Evolutionary conservation across 1,140 invertebrate species (phyloP).

Genomic region (Battus philenor): DNA sequence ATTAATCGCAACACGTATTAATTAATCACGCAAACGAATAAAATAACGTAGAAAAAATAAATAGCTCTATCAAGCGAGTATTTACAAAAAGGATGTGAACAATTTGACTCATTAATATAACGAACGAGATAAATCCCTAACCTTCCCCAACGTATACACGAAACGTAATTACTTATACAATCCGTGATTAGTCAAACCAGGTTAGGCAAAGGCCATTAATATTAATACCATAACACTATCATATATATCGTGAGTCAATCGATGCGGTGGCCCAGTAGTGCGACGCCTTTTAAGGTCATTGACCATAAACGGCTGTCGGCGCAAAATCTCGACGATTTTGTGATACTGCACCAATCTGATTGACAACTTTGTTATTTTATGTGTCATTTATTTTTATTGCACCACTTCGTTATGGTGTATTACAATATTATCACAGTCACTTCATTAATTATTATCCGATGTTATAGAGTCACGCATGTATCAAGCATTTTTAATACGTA

Average conservation of each 20-base stretch:
- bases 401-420: slow-evolving; percentile 4
- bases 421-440: background rate
- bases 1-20: too few species aligned
- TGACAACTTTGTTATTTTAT: slow-evolving; percentile 18
- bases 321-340: slow-evolving; percentile 30
- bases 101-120: slow-evolving; percentile 14
- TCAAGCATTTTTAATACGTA: background rate
- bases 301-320: slow-evolving; percentile 21
- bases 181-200: slow-evolving; percentile 14
- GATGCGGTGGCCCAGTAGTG: slow-evolving; percentile 13
- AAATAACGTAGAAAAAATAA: too few species aligned
- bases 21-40: too few species aligned
- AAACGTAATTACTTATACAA: slow-evolving; percentile 5
- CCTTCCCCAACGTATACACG: slow-evolving; percentile 9
- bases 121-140: slow-evolving; percentile 1
- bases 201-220: slow-evolving; percentile 12
- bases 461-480: background rate
- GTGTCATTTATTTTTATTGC: slow-evolving; percentile 17
- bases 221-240: slow-evolving; percentile 13
- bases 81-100: slow-evolving; percentile 4
- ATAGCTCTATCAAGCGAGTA: too few species aligned
- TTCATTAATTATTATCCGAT: background rate
- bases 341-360: slow-evolving; percentile 16
- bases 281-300: slow-evolving; percentile 26
- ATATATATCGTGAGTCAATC: slow-evolving; percentile 13